Evolutionary conservation across 2,888 invertebrate genomes (phyloP).

Genomic region (Macaria liturata): DNA sequence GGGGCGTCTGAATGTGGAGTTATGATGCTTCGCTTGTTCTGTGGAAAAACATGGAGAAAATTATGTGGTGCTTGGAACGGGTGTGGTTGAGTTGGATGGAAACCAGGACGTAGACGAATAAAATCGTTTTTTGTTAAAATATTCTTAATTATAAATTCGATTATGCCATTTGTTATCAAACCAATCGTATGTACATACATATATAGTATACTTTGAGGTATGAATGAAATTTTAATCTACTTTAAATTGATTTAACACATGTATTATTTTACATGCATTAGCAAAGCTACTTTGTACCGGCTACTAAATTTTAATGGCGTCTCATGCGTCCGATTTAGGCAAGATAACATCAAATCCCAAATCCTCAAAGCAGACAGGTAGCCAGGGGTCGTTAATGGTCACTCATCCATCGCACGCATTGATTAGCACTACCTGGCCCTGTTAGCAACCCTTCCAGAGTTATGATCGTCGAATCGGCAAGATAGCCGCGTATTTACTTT

Average conservation of each 20-base stretch:
- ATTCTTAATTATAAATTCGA: no score
- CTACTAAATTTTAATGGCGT: constrained; percentile 16
- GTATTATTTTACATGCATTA: no score
- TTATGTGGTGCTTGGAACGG: no score
- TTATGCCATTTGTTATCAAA: no score
- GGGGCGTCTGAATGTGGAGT: constrained; percentile 41
- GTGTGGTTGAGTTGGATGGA: no score
- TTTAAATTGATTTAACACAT: no score
- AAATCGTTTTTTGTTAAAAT: no score
- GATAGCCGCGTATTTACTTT: constrained; percentile 82
- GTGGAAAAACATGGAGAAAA: neutral
- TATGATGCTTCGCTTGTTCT: constrained; percentile 25
- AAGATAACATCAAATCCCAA: constrained; percentile 24
- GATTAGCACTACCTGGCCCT: constrained; percentile 60
- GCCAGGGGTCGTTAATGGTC: constrained; percentile 37
- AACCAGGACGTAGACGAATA: no score
- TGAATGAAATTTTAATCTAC: no score
- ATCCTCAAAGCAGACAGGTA: constrained; percentile 24
- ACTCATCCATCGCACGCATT: constrained; percentile 44
- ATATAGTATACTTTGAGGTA: no score
- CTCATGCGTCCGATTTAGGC: constrained; percentile 10
- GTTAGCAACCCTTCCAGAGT: constrained; percentile 66
- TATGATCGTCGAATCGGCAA: constrained; percentile 81
- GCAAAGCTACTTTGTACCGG: constrained; percentile 9
- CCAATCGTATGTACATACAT: no score